Evolutionary conservation across 2,797 vertebrate species (phyloP).

Genomic region (Amblyopsis hoosieri): DNA sequence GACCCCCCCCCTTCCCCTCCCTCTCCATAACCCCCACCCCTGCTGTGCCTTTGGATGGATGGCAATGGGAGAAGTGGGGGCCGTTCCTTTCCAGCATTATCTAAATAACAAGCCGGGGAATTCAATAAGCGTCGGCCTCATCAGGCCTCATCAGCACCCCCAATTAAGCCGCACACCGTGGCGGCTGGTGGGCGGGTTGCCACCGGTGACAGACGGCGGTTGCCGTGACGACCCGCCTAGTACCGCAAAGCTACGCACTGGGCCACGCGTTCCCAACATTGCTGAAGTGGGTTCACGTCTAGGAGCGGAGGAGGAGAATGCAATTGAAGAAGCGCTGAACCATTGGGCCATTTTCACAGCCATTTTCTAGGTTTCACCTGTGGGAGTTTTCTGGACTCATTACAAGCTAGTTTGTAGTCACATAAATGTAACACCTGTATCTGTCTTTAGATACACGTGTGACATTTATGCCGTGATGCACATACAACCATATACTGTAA

Average conservation of each 20-base stretch:
- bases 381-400: too few species aligned
- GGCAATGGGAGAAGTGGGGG: conserved; percentile 57
- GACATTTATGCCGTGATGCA: too few species aligned
- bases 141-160: conserved; percentile 73
- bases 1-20: conserved; percentile 8
- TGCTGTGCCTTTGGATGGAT: conserved; percentile 60
- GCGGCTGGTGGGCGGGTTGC: conserved; percentile 62
- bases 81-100: conserved; percentile 62
- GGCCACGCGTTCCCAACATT: conserved; percentile 35
- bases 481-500: too few species aligned
- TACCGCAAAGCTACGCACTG: conserved; percentile 21
- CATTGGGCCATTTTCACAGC: too few species aligned
- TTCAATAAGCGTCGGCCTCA: conserved; percentile 74
- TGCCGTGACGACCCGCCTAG: conserved; percentile 19
- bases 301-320: background rate
- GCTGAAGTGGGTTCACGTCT: conserved; percentile 6
- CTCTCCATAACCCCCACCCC: too few species aligned
- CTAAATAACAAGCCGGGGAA: conserved; percentile 71
- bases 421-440: too few species aligned
- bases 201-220: conserved; percentile 62
- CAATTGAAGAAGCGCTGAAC: too few species aligned
- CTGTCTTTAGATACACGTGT: too few species aligned
- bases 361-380: too few species aligned
- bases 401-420: too few species aligned
- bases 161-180: conserved; percentile 68